Conservation (phyloP, 2,888 invertebrate genomes). For the Urechis unicinctus region DNA sequence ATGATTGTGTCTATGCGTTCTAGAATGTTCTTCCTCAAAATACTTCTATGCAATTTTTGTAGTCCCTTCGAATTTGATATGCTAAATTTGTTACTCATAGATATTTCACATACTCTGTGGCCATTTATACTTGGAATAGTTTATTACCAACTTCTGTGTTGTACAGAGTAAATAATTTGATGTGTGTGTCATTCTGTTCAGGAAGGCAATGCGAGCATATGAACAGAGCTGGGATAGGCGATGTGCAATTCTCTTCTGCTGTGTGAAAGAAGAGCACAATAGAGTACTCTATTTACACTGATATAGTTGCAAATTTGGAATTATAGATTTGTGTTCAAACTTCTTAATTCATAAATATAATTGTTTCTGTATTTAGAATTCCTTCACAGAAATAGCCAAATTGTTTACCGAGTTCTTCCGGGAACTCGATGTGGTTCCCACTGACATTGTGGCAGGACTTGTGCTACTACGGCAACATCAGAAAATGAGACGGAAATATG, state of each 20-base stretch:
- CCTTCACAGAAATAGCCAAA: slow-evolving; percentile 77
- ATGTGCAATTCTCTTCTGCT: slow-evolving; percentile 74
- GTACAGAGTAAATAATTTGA: no score
- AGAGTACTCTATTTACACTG: slow-evolving; percentile 51
- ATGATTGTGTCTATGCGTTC: no score
- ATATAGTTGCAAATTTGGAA: not conserved
- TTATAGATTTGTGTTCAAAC: not conserved
- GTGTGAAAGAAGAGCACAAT: slow-evolving; percentile 70
- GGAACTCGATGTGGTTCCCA: slow-evolving; percentile 77
- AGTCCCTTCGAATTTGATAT: no score
- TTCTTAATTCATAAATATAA: not conserved
- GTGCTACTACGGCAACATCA: slow-evolving; percentile 74
- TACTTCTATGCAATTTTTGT: no score
- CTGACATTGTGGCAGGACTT: slow-evolving; percentile 78
- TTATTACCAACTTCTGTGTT: no score
- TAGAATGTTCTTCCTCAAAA: no score
- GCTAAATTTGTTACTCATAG: not conserved
- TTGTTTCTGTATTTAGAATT: slow-evolving; percentile 58
- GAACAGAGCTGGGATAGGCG: slow-evolving; percentile 83
- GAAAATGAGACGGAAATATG: slow-evolving; percentile 61
- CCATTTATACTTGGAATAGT: no score
- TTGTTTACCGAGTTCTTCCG: slow-evolving; percentile 79
- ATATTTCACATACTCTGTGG: no score
- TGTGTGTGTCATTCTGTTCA: no score
- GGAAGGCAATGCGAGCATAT: slow-evolving; percentile 78